These are phyloP conservation scores for Aethina tumida DNA, from an alignment of 1,140 invertebrate species.

Conservation along the genomic window DNA sequence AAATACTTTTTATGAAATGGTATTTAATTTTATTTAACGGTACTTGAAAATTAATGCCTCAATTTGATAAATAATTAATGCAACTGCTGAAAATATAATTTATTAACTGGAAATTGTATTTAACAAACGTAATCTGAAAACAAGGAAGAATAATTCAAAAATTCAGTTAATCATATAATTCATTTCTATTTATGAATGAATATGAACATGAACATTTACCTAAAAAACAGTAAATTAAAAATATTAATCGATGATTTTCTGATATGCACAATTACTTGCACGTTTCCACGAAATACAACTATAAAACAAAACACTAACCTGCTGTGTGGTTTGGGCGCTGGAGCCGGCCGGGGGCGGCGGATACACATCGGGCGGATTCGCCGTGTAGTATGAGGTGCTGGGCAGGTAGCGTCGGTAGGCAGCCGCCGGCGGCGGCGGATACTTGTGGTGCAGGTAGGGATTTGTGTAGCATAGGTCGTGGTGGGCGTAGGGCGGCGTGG, in stretches of 20 bases:
- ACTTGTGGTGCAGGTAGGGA: slow-evolving; percentile 38
- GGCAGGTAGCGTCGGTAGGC: slow-evolving; percentile 23
- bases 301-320: slow-evolving; percentile 18
- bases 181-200: neutral
- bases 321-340: slow-evolving; percentile 25
- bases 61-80: too few species aligned
- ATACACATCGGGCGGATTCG: slow-evolving; percentile 31
- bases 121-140: too few species aligned
- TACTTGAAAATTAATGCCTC: too few species aligned
- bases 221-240: slow-evolving; percentile 1
- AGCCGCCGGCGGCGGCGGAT: slow-evolving; percentile 34
- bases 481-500: slow-evolving; percentile 28
- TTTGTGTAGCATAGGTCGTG: slow-evolving; percentile 37
- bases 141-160: too few species aligned
- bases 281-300: too few species aligned
- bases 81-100: too few species aligned
- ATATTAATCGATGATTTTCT: too few species aligned
- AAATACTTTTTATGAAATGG: too few species aligned
- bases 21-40: too few species aligned
- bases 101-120: too few species aligned
- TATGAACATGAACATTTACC: neutral
- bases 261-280: too few species aligned
- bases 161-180: too few species aligned
- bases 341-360: slow-evolving; percentile 20
- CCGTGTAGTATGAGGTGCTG: slow-evolving; percentile 30